phyloP scores from a whole-genome alignment of 2,113 vertebrate species.

The Neoarius graeffei region DNA sequence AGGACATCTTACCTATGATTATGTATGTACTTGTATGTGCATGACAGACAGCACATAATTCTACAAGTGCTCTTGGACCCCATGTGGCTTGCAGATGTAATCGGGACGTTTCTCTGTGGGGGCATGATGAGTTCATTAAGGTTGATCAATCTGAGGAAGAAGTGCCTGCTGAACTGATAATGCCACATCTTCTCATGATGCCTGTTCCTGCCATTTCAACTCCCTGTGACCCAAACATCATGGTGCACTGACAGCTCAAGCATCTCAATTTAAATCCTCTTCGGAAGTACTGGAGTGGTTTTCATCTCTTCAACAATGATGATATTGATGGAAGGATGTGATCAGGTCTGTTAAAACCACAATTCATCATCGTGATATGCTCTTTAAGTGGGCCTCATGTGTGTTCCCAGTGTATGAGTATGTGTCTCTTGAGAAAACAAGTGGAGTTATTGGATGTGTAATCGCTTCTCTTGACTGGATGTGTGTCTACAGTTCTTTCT shows the following conservation, averaged over 20 bases:
- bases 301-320: constrained; percentile 30
- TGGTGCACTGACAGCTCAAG: constrained; percentile 38
- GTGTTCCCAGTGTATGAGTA: constrained; percentile 2
- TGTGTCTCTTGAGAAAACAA: constrained; percentile 19
- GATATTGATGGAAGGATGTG: constrained; percentile 35
- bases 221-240: constrained; percentile 46
- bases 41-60: constrained; percentile 51
- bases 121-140: constrained; percentile 61
- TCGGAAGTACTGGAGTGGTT: constrained; percentile 16
- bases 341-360: constrained; percentile 21
- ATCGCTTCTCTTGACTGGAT: constrained; percentile 5
- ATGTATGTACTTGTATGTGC: constrained; percentile 24
- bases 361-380: constrained; percentile 41
- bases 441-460: not conserved
- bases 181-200: constrained; percentile 47
- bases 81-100: constrained; percentile 55
- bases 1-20: constrained; percentile 23
- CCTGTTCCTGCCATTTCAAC: constrained; percentile 48
- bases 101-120: constrained; percentile 56
- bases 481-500: not conserved
- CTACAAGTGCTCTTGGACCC: constrained; percentile 44
- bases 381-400: constrained; percentile 31
- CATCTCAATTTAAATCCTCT: constrained; percentile 27
- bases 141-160: constrained; percentile 56
- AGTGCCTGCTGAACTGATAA: constrained; percentile 54